Conservation (phyloP, 2,113 vertebrate genomes). For the Dolichotis patagonum region DNA sequence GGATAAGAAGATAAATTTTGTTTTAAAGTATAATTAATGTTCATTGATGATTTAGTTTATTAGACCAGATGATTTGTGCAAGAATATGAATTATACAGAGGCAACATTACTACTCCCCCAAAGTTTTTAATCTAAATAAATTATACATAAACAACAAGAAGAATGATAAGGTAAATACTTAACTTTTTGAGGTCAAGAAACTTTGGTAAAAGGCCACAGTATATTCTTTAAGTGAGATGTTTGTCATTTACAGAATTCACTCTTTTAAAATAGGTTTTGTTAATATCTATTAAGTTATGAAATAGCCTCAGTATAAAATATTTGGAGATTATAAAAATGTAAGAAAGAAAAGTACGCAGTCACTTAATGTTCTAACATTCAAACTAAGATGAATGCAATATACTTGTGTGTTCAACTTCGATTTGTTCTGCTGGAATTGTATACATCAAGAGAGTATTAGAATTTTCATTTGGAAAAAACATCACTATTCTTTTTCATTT, state of each 20-base stretch:
- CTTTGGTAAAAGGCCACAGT: not conserved
- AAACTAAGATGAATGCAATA: not conserved
- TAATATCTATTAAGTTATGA: not conserved
- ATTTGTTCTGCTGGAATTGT: not conserved
- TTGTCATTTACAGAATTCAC: conserved; percentile 4
- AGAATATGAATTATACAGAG: not conserved
- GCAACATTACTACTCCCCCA: not conserved
- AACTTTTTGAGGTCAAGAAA: not conserved
- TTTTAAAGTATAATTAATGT: not conserved
- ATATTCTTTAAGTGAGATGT: not conserved
- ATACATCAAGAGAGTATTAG: not conserved
- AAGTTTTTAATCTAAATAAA: not conserved
- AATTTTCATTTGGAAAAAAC: not conserved
- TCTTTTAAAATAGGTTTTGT: not conserved
- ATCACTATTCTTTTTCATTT: not conserved
- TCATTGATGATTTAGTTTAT: not conserved
- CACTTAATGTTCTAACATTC: not conserved
- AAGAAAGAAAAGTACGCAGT: not conserved
- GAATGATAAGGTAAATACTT: not conserved
- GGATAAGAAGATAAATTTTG: not conserved
- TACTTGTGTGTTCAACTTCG: not conserved
- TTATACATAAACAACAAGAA: not conserved
- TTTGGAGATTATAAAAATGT: not conserved
- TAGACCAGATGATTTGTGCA: not conserved
- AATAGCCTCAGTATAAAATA: not conserved